A percentile compares a stretch with the other conserved stretches of the same genome.
Evolutionary conservation across 2,113 vertebrate genomes (phyloP).

Genomic region (Prietella phreatophila): DNA sequence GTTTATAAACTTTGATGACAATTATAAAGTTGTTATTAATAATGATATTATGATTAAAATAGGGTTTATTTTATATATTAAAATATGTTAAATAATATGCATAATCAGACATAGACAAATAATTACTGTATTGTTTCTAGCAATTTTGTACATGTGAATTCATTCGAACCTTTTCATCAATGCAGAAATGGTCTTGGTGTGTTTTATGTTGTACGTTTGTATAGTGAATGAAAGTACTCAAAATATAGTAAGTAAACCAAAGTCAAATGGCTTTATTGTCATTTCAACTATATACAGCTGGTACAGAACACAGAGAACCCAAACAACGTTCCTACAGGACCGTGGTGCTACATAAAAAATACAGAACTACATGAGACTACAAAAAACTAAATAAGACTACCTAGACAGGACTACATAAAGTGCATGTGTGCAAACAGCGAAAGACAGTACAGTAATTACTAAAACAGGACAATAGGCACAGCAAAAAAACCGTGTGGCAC

Average conservation of each 20-base stretch:
- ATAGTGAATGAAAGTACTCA: neutral
- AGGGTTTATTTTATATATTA: neutral
- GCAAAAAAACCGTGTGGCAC: too few relatives aligned
- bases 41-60: neutral
- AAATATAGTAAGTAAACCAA: neutral
- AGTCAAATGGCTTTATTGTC: too few relatives aligned
- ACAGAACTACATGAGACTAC: too few relatives aligned
- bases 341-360: too few relatives aligned
- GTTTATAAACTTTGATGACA: neutral
- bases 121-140: neutral
- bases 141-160: neutral
- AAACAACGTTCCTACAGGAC: too few relatives aligned
- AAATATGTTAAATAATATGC: neutral
- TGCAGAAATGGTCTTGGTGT: neutral
- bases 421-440: too few relatives aligned
- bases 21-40: neutral
- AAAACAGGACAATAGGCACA: too few relatives aligned
- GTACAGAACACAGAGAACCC: too few relatives aligned
- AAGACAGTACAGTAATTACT: too few relatives aligned
- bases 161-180: neutral
- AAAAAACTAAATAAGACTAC: too few relatives aligned
- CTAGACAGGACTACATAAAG: too few relatives aligned
- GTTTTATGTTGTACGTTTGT: neutral
- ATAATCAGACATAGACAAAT: neutral
- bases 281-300: too few relatives aligned